Percentiles rank a stretch among this genome's conserved stretches.
Conservation (phyloP, 2,888 invertebrate genomes). For the Leptopterna dolabrata region DNA sequence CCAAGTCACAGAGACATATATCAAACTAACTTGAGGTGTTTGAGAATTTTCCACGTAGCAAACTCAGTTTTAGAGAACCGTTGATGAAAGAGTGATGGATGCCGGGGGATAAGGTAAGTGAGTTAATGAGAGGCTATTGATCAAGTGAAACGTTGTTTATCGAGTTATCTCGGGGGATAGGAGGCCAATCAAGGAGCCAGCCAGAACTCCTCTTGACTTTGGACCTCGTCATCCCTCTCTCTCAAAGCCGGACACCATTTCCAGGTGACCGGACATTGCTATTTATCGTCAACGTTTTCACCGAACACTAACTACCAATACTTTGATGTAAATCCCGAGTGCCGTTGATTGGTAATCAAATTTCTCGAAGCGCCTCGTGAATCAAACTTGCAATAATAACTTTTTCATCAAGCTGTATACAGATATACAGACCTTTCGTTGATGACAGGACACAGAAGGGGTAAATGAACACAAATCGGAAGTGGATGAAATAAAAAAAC, state of each 20-base stretch:
- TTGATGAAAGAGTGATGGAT: background rate
- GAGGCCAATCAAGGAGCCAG: background rate
- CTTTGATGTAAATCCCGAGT: background rate
- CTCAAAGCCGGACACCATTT: background rate
- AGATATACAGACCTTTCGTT: no score
- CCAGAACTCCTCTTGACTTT: background rate
- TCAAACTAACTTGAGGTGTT: background rate
- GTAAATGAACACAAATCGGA: no score
- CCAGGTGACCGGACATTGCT: background rate
- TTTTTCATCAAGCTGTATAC: no score
- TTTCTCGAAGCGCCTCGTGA: no score
- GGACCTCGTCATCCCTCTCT: background rate
- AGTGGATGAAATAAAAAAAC: no score
- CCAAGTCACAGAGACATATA: no score
- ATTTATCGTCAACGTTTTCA: background rate
- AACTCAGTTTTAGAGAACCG: background rate
- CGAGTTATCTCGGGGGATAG: background rate
- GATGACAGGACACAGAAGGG: no score
- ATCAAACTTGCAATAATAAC: no score
- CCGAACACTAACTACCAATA: background rate
- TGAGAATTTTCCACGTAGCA: background rate
- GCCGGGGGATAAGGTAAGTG: background rate
- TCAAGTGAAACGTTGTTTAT: background rate
- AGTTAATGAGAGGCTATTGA: background rate
- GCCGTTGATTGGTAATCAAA: no score